A percentile compares a stretch with the other conserved stretches of the same genome.
These are phyloP conservation scores for Neotoma lepida DNA, from an alignment of 2,113 vertebrate genomes.

Conservation along the genomic window DNA sequence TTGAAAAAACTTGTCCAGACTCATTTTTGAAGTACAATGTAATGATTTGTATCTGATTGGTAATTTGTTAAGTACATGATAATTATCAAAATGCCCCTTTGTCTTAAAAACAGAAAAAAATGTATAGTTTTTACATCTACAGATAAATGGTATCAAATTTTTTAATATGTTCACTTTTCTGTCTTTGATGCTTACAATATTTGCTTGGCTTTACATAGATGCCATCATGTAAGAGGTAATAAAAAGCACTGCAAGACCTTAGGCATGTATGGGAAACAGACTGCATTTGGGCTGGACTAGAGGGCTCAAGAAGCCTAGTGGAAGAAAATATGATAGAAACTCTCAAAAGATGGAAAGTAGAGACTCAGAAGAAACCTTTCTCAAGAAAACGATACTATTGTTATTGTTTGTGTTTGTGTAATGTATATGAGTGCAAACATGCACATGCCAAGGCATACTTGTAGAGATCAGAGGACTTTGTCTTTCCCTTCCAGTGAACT, in stretches of 20 bases:
- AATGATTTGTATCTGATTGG: too few species aligned
- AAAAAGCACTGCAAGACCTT: background rate
- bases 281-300: background rate
- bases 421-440: background rate
- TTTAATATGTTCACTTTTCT: too few species aligned
- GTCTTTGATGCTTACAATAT: background rate
- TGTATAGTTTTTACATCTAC: too few species aligned
- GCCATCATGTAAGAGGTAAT: background rate
- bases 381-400: background rate
- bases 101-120: too few species aligned
- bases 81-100: too few species aligned
- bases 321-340: slow-evolving; percentile 6
- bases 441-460: background rate
- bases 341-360: background rate
- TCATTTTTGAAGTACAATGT: too few species aligned
- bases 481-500: too few species aligned
- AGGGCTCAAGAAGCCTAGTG: background rate
- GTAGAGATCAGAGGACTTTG: background rate
- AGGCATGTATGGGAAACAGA: background rate
- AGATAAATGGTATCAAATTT: too few species aligned
- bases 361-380: background rate
- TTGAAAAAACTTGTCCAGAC: too few species aligned
- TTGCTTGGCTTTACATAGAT: background rate
- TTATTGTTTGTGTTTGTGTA: background rate
- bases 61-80: too few species aligned